phyloP scores from a whole-genome alignment of 2,888 invertebrate species.

The Ceramica pisi region DNA sequence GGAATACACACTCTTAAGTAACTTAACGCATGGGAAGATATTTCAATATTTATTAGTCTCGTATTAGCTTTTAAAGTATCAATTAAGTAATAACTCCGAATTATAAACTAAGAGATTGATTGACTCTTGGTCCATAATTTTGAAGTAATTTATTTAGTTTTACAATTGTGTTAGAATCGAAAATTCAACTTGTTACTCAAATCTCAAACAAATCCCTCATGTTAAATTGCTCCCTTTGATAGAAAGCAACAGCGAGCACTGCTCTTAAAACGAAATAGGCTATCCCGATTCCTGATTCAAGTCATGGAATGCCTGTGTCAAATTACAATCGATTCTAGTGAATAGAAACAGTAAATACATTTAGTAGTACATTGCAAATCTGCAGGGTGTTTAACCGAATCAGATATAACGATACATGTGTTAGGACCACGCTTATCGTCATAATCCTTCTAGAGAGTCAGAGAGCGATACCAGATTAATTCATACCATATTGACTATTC shows the following conservation, averaged over 20 bases:
- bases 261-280: constrained; percentile 6
- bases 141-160: not conserved
- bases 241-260: not conserved
- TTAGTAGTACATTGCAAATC: not conserved
- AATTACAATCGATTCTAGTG: not conserved
- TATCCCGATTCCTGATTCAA: not conserved
- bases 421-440: not conserved
- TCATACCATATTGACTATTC: not conserved
- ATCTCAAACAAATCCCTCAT: not conserved
- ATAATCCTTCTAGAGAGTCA: not conserved
- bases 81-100: not conserved
- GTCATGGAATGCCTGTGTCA: not conserved
- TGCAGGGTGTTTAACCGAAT: not conserved
- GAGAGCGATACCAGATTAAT: not conserved
- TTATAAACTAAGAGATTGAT: not conserved
- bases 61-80: too few species aligned
- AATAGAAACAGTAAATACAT: not conserved
- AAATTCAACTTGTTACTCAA: not conserved
- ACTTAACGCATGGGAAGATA: too few species aligned
- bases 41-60: not conserved
- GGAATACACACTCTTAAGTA: too few species aligned
- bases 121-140: not conserved
- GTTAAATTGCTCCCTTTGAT: constrained; percentile 10
- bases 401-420: not conserved
- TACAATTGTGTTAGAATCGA: not conserved